Evolutionary conservation across 2,888 invertebrate species (phyloP).

Genomic region (Smittia sp.): DNA sequence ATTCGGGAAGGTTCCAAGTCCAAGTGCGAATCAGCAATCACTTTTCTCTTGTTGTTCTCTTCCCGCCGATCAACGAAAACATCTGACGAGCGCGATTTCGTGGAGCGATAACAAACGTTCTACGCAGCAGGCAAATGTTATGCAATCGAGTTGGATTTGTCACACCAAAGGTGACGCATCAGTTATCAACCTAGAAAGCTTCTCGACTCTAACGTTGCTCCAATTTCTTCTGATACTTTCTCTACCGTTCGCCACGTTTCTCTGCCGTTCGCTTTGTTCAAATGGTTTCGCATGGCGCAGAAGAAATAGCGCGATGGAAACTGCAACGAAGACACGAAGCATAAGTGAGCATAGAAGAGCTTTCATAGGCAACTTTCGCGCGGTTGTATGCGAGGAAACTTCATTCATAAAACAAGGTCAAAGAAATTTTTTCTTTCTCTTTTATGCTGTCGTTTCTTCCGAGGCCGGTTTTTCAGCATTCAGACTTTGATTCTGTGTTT

Average conservation of each 20-base stretch:
- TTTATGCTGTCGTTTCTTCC: constrained; percentile 14
- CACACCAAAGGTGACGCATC: not conserved
- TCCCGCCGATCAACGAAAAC: not conserved
- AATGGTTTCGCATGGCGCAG: not conserved
- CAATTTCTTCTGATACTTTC: not conserved
- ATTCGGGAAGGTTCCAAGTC: too few relatives aligned
- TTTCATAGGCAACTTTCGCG: constrained; percentile 25
- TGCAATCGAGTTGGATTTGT: not conserved
- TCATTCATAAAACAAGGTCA: constrained; percentile 41
- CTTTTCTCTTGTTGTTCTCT: too few relatives aligned
- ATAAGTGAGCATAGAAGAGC: not conserved
- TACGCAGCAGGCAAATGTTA: constrained; percentile 19
- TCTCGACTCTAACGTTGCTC: not conserved
- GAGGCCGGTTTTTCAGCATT: constrained; percentile 28
- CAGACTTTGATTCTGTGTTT: constrained; percentile 35
- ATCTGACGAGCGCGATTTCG: not conserved
- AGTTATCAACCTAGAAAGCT: constrained; percentile 19
- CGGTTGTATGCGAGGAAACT: constrained; percentile 26
- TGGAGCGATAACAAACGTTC: constrained; percentile 11
- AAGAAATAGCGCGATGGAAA: not conserved
- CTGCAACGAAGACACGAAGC: not conserved
- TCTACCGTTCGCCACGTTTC: not conserved
- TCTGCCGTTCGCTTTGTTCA: not conserved
- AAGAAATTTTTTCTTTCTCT: constrained; percentile 35
- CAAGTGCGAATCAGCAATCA: too few relatives aligned